A percentile compares a stretch with the other conserved stretches of the same genome.
Conservation (phyloP, 2,113 vertebrate species). For the Eurypyga helias region DNA sequence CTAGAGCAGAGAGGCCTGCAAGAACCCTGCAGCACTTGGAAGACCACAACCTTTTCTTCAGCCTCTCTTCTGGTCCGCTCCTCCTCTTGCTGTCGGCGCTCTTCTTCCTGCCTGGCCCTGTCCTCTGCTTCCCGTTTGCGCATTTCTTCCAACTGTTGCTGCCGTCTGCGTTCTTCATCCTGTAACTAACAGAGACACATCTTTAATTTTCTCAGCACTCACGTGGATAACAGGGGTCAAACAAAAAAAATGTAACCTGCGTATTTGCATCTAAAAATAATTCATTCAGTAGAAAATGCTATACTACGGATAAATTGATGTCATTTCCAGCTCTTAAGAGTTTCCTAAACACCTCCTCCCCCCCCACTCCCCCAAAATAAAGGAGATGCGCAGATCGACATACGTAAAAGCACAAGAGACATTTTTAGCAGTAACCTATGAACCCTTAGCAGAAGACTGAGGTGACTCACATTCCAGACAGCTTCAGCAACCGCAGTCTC, state of each 20-base stretch:
- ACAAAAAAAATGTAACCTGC: not conserved
- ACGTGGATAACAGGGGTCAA: accelerated
- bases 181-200: constrained; percentile 83
- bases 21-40: constrained; percentile 12
- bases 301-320: not conserved
- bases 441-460: not conserved
- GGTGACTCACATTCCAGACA: not conserved
- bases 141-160: constrained; percentile 95
- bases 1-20: not conserved
- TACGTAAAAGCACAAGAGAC: not conserved
- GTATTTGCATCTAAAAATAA: not conserved
- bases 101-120: constrained; percentile 89
- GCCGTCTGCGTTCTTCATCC: constrained; percentile 94
- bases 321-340: not conserved
- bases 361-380: too few relatives aligned
- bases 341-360: not conserved
- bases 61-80: constrained; percentile 86
- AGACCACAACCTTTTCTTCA: constrained; percentile 90
- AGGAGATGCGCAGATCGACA: not conserved
- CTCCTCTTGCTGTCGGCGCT: constrained; percentile 90
- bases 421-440: not conserved
- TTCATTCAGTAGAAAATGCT: not conserved
- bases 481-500: not conserved
- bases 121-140: constrained; percentile 93
- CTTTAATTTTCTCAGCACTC: not conserved